These are phyloP conservation scores for Dasypogon diadema DNA, from an alignment of 2,888 invertebrate genomes.

Conservation along the genomic window DNA sequence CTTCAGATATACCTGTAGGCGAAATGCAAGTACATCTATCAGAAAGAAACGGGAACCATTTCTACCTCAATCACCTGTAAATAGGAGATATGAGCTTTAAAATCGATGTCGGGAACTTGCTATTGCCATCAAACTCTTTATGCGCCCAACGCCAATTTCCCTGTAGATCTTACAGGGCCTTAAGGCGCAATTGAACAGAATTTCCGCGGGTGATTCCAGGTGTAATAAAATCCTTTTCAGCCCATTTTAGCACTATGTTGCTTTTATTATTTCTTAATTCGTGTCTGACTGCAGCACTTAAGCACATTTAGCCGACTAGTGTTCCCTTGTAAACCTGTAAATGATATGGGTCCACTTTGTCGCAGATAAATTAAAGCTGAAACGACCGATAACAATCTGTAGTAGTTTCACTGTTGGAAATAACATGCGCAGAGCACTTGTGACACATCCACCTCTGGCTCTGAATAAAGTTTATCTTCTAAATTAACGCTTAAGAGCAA, in stretches of 20 bases:
- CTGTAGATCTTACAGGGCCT: neutral
- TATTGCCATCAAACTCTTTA: neutral
- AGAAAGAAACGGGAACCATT: neutral
- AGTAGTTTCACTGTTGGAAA: constrained; percentile 25
- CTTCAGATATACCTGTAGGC: constrained; percentile 7
- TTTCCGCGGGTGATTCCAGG: neutral
- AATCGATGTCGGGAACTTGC: neutral
- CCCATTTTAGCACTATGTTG: neutral
- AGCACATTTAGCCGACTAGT: neutral
- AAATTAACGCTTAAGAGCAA: constrained; percentile 40
- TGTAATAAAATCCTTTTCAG: neutral
- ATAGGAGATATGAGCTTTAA: neutral
- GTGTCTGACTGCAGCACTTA: neutral
- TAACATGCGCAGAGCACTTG: constrained; percentile 10
- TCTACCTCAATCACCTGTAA: neutral
- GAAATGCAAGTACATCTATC: neutral
- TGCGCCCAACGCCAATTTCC: neutral
- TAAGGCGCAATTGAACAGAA: neutral
- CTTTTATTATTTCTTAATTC: constrained; percentile 40
- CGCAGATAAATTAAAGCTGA: constrained; percentile 38
- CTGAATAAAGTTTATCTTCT: constrained; percentile 18
- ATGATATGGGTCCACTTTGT: constrained; percentile 34
- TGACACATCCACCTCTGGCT: neutral
- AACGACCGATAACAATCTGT: constrained; percentile 17
- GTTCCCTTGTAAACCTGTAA: neutral